Percentiles rank a stretch among this genome's conserved stretches.
These are phyloP conservation scores for Mystacides longicornis DNA, from an alignment of 2,888 invertebrate species.

Conservation along the genomic window DNA sequence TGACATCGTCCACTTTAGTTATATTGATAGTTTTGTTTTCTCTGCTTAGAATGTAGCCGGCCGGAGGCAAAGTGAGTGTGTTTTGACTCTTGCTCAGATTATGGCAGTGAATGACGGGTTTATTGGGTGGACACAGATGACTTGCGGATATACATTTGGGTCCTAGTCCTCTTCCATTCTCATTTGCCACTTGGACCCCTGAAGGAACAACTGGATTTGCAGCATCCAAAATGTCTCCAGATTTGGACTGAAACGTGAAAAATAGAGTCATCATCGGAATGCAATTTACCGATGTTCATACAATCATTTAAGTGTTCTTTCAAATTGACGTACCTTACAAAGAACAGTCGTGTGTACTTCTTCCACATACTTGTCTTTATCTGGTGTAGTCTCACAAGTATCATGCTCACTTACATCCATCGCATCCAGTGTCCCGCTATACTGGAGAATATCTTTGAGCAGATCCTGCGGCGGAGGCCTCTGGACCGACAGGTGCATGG, in stretches of 20 bases:
- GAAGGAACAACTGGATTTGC: background rate
- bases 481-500: constrained; percentile 61
- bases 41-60: constrained; percentile 40
- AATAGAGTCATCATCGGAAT: constrained; percentile 1
- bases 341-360: background rate
- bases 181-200: background rate
- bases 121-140: constrained; percentile 31
- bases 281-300: background rate
- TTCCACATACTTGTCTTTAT: background rate
- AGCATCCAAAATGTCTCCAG: constrained; percentile 19
- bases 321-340: background rate
- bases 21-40: constrained; percentile 33
- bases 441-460: constrained; percentile 69
- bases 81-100: constrained; percentile 33
- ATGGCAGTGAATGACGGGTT: constrained; percentile 26
- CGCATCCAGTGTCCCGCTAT: constrained; percentile 38
- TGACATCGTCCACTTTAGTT: constrained; percentile 45
- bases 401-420: no score
- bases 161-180: constrained; percentile 19
- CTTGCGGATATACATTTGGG: constrained; percentile 44
- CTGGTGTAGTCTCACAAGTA: background rate
- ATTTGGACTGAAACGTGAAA: constrained; percentile 22
- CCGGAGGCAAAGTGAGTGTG: constrained; percentile 32
- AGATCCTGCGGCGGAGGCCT: constrained; percentile 58
- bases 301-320: background rate